A percentile compares a stretch with the other conserved stretches of the same genome.
Conservation (phyloP, 2,113 vertebrate genomes). For the Natator depressus region DNA sequence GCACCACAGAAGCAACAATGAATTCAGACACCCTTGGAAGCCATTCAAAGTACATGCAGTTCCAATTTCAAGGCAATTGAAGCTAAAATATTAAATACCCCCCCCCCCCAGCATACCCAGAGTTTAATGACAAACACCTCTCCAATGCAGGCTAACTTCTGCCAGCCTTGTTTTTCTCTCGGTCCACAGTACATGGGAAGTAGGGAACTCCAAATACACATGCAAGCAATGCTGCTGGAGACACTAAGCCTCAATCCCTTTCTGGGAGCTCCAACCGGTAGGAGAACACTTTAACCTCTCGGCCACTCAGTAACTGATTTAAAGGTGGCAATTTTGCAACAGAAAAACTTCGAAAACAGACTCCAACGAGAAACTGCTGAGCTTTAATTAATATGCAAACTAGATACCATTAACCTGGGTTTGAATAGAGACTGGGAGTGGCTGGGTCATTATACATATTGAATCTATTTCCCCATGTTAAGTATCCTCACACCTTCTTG, state of each 20-base stretch:
- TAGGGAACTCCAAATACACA: background rate
- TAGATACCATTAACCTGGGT: no score
- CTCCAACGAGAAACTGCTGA: no score
- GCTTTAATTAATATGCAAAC: no score
- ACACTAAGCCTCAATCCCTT: background rate
- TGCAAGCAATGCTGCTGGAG: background rate
- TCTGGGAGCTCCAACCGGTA: background rate
- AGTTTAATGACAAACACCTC: background rate
- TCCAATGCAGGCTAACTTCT: accelerated
- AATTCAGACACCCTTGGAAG: background rate
- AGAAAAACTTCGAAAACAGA: no score
- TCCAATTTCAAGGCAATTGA: background rate
- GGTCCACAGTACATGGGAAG: background rate
- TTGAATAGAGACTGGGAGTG: no score
- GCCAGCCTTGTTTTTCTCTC: background rate
- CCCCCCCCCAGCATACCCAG: background rate
- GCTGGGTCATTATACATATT: no score
- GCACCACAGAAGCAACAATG: background rate
- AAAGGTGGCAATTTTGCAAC: no score
- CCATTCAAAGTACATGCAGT: background rate
- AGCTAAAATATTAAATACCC: background rate
- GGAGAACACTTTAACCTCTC: no score
- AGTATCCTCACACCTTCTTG: no score
- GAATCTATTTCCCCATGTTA: no score
- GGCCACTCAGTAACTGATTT: no score